These are phyloP conservation scores for Ephialtes manifestator DNA, from an alignment of 2,888 invertebrate species.

Conservation along the genomic window DNA sequence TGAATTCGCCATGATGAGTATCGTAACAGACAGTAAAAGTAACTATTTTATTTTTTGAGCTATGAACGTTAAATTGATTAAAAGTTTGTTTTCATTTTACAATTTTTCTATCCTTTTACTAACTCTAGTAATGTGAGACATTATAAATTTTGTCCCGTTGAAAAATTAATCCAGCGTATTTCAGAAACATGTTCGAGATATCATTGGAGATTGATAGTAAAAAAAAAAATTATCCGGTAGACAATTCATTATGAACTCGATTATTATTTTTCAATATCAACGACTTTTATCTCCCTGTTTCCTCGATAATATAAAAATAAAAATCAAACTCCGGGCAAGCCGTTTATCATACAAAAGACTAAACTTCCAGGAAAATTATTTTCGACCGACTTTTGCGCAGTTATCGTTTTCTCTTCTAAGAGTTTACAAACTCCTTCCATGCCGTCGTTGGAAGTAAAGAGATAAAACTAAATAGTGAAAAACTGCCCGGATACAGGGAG, in stretches of 20 bases:
- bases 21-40: no score
- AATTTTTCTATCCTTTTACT: no score
- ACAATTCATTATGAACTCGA: background rate
- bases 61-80: no score
- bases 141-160: no score
- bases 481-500: slow-evolving; percentile 59
- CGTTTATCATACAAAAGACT: slow-evolving; percentile 18
- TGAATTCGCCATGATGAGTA: no score
- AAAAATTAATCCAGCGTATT: no score
- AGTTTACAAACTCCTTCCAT: slow-evolving; percentile 12
- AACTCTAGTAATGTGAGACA: no score
- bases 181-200: background rate
- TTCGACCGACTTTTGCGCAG: slow-evolving; percentile 49
- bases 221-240: background rate
- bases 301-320: background rate
- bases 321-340: background rate
- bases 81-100: no score
- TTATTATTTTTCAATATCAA: slow-evolving; percentile 25
- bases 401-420: slow-evolving; percentile 27
- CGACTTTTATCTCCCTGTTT: background rate
- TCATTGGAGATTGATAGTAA: background rate
- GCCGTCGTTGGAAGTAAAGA: slow-evolving; percentile 18
- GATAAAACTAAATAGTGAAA: slow-evolving; percentile 55
- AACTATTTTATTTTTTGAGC: no score
- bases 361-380: slow-evolving; percentile 48